phyloP scores from a whole-genome alignment of 2,113 vertebrate species.

The Lamprotornis superbus region DNA sequence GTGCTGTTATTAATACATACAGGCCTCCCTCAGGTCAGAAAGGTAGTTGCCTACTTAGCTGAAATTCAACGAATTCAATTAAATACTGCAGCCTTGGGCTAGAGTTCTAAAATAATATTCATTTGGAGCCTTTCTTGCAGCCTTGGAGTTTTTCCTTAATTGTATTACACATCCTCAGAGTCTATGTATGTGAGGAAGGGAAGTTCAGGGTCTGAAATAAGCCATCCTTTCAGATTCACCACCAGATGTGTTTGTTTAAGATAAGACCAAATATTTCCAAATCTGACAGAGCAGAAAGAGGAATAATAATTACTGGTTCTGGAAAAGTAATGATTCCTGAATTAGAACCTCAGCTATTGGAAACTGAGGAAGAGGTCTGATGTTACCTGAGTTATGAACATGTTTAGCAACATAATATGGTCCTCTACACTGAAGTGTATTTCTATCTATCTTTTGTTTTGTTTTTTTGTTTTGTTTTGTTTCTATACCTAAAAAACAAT shows the following conservation, averaged over 20 bases:
- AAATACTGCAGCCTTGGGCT: conserved; percentile 32
- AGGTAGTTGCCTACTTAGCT: conserved; percentile 43
- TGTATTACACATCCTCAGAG: neutral
- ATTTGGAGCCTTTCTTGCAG: neutral
- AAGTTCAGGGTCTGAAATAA: neutral
- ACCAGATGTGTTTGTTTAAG: conserved; percentile 19
- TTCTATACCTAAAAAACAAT: neutral
- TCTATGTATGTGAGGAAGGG: neutral
- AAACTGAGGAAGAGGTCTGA: neutral
- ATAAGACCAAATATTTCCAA: neutral
- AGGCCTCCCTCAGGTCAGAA: conserved; percentile 25
- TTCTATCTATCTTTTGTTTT: neutral
- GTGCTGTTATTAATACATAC: conserved; percentile 14
- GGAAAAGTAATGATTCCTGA: neutral
- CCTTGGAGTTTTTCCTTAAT: conserved; percentile 22
- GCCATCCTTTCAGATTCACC: neutral
- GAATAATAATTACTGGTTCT: neutral
- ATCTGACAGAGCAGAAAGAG: neutral
- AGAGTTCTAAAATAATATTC: conserved; percentile 24
- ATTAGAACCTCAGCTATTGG: neutral
- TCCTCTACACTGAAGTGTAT: neutral
- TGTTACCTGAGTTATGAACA: neutral
- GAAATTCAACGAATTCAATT: conserved; percentile 54
- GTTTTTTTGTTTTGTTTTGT: no score
- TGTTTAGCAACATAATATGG: neutral